These are phyloP conservation scores for Cebus imitator DNA, from an alignment of 2,113 vertebrate species.

Conservation along the genomic window DNA sequence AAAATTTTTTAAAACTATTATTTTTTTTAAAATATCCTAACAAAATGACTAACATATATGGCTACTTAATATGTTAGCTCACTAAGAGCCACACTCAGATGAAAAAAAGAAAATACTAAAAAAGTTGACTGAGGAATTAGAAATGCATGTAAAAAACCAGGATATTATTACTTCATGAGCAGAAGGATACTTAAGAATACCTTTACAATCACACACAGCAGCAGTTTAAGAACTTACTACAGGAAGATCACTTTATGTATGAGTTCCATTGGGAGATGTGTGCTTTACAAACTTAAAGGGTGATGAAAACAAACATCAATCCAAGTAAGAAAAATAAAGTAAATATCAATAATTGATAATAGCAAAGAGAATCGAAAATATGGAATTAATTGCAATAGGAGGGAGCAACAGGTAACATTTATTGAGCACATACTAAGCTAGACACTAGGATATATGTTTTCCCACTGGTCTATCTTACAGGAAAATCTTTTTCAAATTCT, in stretches of 20 bases:
- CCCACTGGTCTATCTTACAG: background rate
- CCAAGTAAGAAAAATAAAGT: background rate
- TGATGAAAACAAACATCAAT: background rate
- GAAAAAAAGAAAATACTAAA: background rate
- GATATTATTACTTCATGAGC: background rate
- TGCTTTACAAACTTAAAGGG: background rate
- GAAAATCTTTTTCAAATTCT: background rate
- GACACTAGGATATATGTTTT: background rate
- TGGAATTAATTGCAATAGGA: background rate
- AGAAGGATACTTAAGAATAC: background rate
- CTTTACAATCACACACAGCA: background rate
- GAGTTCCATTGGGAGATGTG: background rate
- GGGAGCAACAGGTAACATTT: background rate
- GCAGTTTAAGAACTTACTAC: background rate
- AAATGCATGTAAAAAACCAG: background rate
- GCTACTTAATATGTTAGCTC: too few relatives aligned
- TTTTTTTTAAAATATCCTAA: too few relatives aligned
- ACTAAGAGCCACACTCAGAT: background rate
- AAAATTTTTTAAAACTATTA: accelerated
- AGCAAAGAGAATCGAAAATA: background rate
- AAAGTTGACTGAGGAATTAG: background rate
- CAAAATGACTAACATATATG: too few relatives aligned
- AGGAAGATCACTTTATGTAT: background rate
- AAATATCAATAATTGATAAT: background rate
- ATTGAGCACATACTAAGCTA: background rate